These are phyloP conservation scores for Leptinotarsa lineolata DNA, from an alignment of 1,140 invertebrate species.

Conservation along the genomic window DNA sequence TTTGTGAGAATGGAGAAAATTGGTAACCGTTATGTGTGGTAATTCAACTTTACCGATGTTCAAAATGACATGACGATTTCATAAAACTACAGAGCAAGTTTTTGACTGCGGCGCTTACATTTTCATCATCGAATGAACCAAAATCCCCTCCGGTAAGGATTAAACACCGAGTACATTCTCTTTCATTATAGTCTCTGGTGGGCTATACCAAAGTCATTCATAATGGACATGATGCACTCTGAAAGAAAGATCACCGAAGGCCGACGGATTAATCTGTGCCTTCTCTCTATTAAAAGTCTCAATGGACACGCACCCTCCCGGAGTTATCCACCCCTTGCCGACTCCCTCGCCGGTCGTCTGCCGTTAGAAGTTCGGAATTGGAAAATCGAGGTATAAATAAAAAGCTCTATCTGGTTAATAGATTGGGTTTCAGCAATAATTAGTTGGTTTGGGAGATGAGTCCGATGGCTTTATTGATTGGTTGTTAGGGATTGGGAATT, in stretches of 20 bases:
- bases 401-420: constrained; percentile 21
- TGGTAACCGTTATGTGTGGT: too few species aligned
- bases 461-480: background rate
- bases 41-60: too few species aligned
- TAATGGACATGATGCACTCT: constrained; percentile 49
- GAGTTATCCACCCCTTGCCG: constrained; percentile 28
- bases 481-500: too few species aligned
- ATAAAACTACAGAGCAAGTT: too few species aligned
- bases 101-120: too few species aligned
- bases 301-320: constrained; percentile 43
- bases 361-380: constrained; percentile 2
- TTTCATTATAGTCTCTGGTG: constrained; percentile 17
- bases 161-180: background rate
- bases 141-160: background rate
- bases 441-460: constrained; percentile 9
- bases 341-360: background rate
- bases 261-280: constrained; percentile 50
- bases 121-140: too few species aligned
- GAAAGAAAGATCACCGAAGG: constrained; percentile 49
- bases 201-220: constrained; percentile 42
- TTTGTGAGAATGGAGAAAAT: too few species aligned
- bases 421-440: constrained; percentile 13
- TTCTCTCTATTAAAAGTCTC: constrained; percentile 47
- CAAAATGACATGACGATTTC: too few species aligned
- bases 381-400: constrained; percentile 7